phyloP scores from a whole-genome alignment of 1,140 invertebrate genomes.

The Cephus cinctus region DNA sequence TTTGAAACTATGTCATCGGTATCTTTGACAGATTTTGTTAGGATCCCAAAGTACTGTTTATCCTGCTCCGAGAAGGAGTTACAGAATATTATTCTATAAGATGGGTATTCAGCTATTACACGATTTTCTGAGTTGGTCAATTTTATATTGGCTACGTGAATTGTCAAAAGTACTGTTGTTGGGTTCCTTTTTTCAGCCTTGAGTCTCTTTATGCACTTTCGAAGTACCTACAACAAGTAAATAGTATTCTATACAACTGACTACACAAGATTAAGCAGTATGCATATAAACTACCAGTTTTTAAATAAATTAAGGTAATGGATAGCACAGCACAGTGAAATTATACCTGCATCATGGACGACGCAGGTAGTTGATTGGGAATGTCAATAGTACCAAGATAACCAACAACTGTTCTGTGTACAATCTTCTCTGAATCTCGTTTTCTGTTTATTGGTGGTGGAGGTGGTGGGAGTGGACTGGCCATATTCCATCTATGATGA shows the following conservation, averaged over 20 bases:
- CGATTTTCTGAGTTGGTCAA: slow-evolving; percentile 70
- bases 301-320: too few relatives aligned
- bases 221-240: slow-evolving; percentile 65
- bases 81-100: slow-evolving; percentile 83
- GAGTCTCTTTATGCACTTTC: slow-evolving; percentile 84
- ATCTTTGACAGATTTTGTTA: slow-evolving; percentile 72
- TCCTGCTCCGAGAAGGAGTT: slow-evolving; percentile 88
- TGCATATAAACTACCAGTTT: too few relatives aligned
- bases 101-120: slow-evolving; percentile 79
- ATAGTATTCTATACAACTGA: too few relatives aligned
- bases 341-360: slow-evolving; percentile 67
- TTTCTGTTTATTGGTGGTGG: slow-evolving; percentile 47
- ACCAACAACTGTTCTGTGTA: slow-evolving; percentile 85
- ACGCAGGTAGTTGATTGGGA: slow-evolving; percentile 79
- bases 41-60: slow-evolving; percentile 87
- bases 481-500: slow-evolving; percentile 50
- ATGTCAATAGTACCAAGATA: slow-evolving; percentile 96
- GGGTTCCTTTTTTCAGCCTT: slow-evolving; percentile 87
- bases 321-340: too few relatives aligned
- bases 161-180: slow-evolving; percentile 82
- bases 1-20: slow-evolving; percentile 67
- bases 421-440: slow-evolving; percentile 60
- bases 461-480: slow-evolving; percentile 48
- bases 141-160: slow-evolving; percentile 75
- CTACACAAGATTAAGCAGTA: too few relatives aligned